Base-by-base conservation (phyloP, 2,888 invertebrate genomes). In the Drosophila tripunctata region DNA sequence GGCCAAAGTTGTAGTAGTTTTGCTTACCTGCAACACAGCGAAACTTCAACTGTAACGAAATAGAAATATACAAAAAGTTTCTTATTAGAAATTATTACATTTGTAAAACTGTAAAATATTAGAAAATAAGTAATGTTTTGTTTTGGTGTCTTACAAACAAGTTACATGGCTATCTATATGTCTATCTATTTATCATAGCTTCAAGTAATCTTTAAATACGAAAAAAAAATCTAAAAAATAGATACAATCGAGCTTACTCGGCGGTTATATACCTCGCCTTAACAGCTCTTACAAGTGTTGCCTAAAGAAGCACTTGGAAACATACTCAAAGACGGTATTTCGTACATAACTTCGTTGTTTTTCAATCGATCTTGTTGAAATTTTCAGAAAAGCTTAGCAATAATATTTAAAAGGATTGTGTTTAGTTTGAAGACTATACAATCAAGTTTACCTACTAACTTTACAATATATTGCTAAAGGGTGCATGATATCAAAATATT, bases 1-100 rank as follows among this genome's bases (percentile, higher is more conserved):
- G 66, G 61, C 54, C 8, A 17, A 21, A 51, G 77, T 63, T 69
- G 64, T 76, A 67, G 55, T 68, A 71, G 64, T 67, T 72, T 43
- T 14, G 50, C 67, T 60, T 67, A 65, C 78, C 65, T 73, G 14
- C 38, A 19, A 5, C 17, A 27, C n/a, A 21, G 33, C 14, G 8
- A n/a, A 52, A 14, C 41, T 21, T 51, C 52, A 50, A 12, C 72
- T 72, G 58, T 38, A 71, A 71, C 15, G 45, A 48, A 67, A 36
- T 33, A 41, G 58, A 56, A 56, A 45, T n/a, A n/a, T n/a, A n/a
- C n/a, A 21, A 21, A 43, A 35, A 51, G 17, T 43, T 35, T 50
- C 12, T 35, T 36, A 41, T 75, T 56, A 65, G 40, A 69, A 54
- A 70, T 33, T 14, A 15, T 44, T 54, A 54, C 19, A 54, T 22